Percentiles rank a stretch among this genome's conserved stretches.
phyloP scores from a whole-genome alignment of 2,113 vertebrate genomes.

The Vireo altiloquus region DNA sequence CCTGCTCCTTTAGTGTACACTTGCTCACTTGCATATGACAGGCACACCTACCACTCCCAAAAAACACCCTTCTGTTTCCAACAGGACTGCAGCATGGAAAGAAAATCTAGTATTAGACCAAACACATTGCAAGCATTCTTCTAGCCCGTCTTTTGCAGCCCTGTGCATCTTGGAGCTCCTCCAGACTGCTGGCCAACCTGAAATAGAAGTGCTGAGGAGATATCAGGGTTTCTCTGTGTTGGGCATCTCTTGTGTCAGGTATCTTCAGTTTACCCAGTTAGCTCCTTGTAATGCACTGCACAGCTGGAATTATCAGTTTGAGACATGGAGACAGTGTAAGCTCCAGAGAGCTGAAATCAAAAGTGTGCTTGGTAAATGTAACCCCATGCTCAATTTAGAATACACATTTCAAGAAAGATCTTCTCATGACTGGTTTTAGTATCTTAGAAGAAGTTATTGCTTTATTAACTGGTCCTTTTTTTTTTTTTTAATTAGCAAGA shows the following conservation, averaged over 20 bases:
- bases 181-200: background rate
- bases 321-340: background rate
- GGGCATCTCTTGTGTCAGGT: background rate
- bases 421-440: background rate
- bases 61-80: background rate
- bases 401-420: background rate
- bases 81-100: background rate
- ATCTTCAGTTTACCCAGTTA: background rate
- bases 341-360: background rate
- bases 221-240: background rate
- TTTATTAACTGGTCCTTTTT: background rate
- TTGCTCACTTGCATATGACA: background rate
- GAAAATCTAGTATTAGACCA: background rate
- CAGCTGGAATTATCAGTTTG: background rate
- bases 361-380: background rate
- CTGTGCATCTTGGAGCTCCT: background rate
- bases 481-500: background rate
- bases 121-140: background rate
- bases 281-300: background rate
- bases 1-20: background rate
- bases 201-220: background rate
- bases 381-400: background rate
- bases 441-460: background rate
- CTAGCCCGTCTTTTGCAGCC: background rate
- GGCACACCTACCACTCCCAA: background rate